These are phyloP conservation scores for Galerucella calmariensis DNA, from an alignment of 2,888 invertebrate species.

Conservation along the genomic window DNA sequence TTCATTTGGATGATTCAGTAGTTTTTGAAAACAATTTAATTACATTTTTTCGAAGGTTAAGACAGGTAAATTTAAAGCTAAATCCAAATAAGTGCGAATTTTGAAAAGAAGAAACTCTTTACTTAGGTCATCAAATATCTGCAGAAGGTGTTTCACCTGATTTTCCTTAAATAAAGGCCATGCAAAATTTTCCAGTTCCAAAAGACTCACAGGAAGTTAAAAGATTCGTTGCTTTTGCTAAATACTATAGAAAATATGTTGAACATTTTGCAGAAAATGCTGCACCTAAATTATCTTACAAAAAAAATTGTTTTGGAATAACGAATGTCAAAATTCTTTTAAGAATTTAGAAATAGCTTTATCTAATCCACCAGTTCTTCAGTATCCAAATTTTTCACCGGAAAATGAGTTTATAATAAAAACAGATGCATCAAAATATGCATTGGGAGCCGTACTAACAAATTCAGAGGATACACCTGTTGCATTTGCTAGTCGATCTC, in stretches of 20 bases:
- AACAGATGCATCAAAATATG: too few relatives aligned
- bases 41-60: constrained; percentile 26
- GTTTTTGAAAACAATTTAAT: constrained; percentile 24
- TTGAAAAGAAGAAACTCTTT: constrained; percentile 39
- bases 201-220: not conserved
- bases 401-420: too few relatives aligned
- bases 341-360: too few relatives aligned
- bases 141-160: constrained; percentile 10
- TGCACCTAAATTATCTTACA: not conserved
- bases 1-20: not conserved
- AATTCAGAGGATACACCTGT: too few relatives aligned
- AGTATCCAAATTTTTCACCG: too few relatives aligned
- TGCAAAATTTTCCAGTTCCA: not conserved
- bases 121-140: constrained; percentile 32
- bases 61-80: constrained; percentile 27
- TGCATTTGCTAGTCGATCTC: too few relatives aligned
- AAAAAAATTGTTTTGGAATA: too few relatives aligned
- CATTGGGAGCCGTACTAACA: too few relatives aligned
- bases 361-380: too few relatives aligned
- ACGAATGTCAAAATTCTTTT: too few relatives aligned
- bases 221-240: not conserved
- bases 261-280: not conserved
- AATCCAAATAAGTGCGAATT: constrained; percentile 45
- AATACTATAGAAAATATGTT: not conserved
- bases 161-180: not conserved